Percentiles rank a stretch among this genome's conserved stretches.
Conservation (phyloP, 2,797 vertebrate species). For the Enteromius anoplus region DNA sequence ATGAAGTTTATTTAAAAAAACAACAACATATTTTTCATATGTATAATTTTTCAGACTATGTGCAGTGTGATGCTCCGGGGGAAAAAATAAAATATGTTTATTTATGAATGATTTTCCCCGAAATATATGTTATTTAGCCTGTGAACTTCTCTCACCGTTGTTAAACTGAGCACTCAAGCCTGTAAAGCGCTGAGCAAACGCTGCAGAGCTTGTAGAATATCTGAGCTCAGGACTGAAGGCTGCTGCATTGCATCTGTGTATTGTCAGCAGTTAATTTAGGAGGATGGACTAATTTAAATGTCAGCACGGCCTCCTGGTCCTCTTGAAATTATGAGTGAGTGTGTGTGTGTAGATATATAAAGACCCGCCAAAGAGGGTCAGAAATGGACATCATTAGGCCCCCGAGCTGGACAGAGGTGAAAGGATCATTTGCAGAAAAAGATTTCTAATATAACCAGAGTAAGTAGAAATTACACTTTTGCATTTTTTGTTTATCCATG, state of each 20-base stretch:
- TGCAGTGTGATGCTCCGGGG: not conserved
- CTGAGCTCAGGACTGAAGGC: not conserved
- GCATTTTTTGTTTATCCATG: not conserved
- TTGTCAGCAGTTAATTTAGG: conserved; percentile 76
- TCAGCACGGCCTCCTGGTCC: conserved; percentile 57
- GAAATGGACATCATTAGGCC: conserved; percentile 1
- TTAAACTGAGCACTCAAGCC: conserved; percentile 3
- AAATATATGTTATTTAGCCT: not conserved
- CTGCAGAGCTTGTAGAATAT: not conserved
- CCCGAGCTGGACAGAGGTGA: conserved; percentile 2
- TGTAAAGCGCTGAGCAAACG: not conserved
- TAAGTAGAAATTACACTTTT: conserved; percentile 16
- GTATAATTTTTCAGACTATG: not conserved
- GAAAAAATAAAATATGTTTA: no score
- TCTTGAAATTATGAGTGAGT: conserved; percentile 19
- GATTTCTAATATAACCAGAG: not conserved
- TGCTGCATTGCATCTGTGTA: conserved; percentile 18
- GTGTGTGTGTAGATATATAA: conserved; percentile 69
- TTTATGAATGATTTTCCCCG: not conserved
- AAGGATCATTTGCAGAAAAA: not conserved
- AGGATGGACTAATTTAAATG: conserved; percentile 64
- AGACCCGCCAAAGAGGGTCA: not conserved
- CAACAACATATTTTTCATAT: no score
- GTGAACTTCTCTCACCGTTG: not conserved
- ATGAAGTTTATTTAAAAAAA: no score